Percentiles rank a stretch among this genome's conserved stretches.
Evolutionary conservation across 2,888 invertebrate species (phyloP).

Genomic region (Tachina fera): DNA sequence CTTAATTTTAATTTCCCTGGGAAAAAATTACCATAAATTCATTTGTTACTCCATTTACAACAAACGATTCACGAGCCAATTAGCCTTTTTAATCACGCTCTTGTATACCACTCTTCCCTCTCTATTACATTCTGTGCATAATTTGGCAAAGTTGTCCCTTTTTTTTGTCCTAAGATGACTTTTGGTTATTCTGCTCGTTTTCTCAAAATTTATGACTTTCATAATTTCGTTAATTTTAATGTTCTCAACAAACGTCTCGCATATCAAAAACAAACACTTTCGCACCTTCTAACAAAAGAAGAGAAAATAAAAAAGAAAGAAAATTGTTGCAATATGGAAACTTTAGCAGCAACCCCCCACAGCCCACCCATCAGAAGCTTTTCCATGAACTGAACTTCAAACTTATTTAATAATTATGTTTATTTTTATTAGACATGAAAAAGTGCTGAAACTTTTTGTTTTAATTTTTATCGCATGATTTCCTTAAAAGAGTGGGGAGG

Average conservation of each 20-base stretch:
- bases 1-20: background rate
- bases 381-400: constrained; percentile 24
- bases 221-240: constrained; percentile 74
- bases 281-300: constrained; percentile 35
- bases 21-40: background rate
- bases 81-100: constrained; percentile 67
- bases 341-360: constrained; percentile 20
- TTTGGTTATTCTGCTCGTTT: constrained; percentile 55
- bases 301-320: constrained; percentile 1
- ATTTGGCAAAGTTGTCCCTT: constrained; percentile 48
- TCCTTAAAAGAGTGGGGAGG: constrained; percentile 13
- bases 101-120: background rate
- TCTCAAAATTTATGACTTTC: constrained; percentile 72
- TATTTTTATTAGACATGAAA: constrained; percentile 70
- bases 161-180: constrained; percentile 54
- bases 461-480: constrained; percentile 59
- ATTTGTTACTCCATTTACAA: constrained; percentile 9
- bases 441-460: constrained; percentile 58
- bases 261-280: constrained; percentile 70
- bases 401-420: constrained; percentile 69
- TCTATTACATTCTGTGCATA: constrained; percentile 12
- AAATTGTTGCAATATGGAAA: constrained; percentile 52
- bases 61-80: constrained; percentile 60
- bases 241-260: constrained; percentile 72
- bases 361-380: background rate